Evolutionary conservation across 64 coral and sea anemone species (phyloP), one percentile per base, ranked within the genome.

Genomic region (Porites lutea): DNA sequence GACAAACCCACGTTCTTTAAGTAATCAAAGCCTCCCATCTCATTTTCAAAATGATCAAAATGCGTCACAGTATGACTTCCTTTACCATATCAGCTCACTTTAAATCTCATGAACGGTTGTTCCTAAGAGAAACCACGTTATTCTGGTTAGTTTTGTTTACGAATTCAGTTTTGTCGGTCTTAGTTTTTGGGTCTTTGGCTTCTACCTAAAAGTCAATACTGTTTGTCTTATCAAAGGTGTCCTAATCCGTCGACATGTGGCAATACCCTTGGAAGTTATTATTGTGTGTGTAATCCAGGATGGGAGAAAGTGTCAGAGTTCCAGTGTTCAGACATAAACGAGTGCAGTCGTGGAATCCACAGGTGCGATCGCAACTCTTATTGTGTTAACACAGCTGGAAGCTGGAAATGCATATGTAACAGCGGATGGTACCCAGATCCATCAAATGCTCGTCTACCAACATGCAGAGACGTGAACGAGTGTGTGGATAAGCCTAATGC

Each of bases 401-500:
- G 92, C 59, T 94, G 92, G 92, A 58, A 85, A 14, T 94, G 92
- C 65, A 55, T 16, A 20, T 94, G 92, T 62, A 94, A 94, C 61
- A 89, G 68, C 3, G 92, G 92, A 3, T 94, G 87, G 87, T 94
- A 94, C 21, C 79, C 92, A 77, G 87, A 77, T 18, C 92, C 92
- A 9, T n/a, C 51, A 22, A 78, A 90, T 65, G 69, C 67, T 13
- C 92, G 92, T 45, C 48, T 89, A 18, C 92, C 92, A 19, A 90
- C 52, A 8, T 94, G 92, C 49, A 94, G 45, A 60, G 93, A 94
- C 59, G 49, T 94, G 2, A 90, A 94, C 60, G 93, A 94, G 68
- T 94, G 93, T 65, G 87, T 90, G 1, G 78, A 90, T 19, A 77
- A 77, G n/a, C 71, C 93, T 1, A 90, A 85, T 58, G 87, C 93